Percentiles rank a stretch among this genome's conserved stretches.
phyloP scores from a whole-genome alignment of 2,888 invertebrate genomes.

The Morpho helenor region DNA sequence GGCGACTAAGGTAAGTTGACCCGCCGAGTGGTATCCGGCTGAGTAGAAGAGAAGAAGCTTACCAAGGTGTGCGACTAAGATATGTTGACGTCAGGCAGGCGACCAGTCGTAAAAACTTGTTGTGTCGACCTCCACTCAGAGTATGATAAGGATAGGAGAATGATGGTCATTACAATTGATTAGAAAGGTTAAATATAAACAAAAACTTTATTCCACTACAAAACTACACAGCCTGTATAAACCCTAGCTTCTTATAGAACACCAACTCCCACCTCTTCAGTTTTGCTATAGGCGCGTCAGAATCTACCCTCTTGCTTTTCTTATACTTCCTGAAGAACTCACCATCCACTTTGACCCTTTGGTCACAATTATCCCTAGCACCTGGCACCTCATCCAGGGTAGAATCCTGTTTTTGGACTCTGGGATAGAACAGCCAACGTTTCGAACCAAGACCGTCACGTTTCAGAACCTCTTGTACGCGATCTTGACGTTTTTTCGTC shows the following conservation, averaged over 20 bases:
- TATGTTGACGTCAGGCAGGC: too few species aligned
- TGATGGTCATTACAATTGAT: not conserved
- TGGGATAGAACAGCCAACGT: conserved; percentile 64
- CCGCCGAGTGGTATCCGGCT: too few species aligned
- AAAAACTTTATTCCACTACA: conserved; percentile 13
- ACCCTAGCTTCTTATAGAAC: conserved; percentile 68
- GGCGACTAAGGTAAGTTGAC: too few species aligned
- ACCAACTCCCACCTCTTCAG: conserved; percentile 68
- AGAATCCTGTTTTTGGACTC: conserved; percentile 33
- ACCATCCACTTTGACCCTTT: conserved; percentile 61
- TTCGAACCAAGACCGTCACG: conserved; percentile 66
- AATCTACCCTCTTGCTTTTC: conserved; percentile 52
- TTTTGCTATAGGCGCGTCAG: conserved; percentile 60
- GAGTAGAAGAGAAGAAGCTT: too few species aligned
- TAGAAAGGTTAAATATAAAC: not conserved
- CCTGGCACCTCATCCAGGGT: conserved; percentile 26
- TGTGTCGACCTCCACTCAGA: too few species aligned
- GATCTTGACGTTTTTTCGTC: conserved; percentile 63
- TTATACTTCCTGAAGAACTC: conserved; percentile 66
- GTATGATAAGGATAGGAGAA: too few species aligned
- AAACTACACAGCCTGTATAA: conserved; percentile 59
- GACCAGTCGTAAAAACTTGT: too few species aligned
- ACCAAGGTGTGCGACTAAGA: too few species aligned
- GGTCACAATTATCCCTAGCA: conserved; percentile 50
- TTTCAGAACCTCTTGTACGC: conserved; percentile 60